Conservation (phyloP, 2,113 vertebrate genomes). For the Mastomys natalensis region DNA sequence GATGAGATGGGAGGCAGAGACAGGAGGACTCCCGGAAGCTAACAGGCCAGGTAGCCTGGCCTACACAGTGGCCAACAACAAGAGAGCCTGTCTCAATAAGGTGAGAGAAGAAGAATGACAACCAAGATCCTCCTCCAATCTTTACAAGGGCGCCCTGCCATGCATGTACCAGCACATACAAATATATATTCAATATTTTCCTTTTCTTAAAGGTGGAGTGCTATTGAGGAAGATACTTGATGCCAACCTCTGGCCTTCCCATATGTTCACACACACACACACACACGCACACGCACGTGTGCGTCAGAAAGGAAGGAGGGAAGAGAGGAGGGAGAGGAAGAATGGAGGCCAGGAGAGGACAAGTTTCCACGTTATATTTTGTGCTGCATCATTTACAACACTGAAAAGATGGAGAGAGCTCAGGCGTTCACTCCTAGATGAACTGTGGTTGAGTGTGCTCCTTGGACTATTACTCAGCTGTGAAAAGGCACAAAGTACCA, state of each 20-base stretch:
- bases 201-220: not conserved
- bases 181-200: not conserved
- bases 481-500: not conserved
- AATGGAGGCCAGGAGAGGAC: not conserved
- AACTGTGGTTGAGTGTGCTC: rapidly evolving
- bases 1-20: not conserved
- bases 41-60: not conserved
- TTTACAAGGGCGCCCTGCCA: too few species aligned
- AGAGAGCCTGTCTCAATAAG: not conserved
- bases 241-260: not conserved
- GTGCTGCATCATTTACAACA: too few species aligned
- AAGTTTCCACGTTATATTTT: not conserved
- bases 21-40: not conserved
- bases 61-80: not conserved
- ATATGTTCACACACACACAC: not conserved
- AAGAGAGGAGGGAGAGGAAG: too few species aligned
- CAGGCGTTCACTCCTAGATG: too few species aligned
- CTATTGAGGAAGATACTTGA: not conserved
- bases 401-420: not conserved
- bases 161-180: not conserved
- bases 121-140: not conserved
- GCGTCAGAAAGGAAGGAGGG: not conserved
- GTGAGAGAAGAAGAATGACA: not conserved
- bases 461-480: not conserved
- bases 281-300: too few species aligned